phyloP scores from a whole-genome alignment of 2,888 invertebrate species.

The Polymixis flavicincta region DNA sequence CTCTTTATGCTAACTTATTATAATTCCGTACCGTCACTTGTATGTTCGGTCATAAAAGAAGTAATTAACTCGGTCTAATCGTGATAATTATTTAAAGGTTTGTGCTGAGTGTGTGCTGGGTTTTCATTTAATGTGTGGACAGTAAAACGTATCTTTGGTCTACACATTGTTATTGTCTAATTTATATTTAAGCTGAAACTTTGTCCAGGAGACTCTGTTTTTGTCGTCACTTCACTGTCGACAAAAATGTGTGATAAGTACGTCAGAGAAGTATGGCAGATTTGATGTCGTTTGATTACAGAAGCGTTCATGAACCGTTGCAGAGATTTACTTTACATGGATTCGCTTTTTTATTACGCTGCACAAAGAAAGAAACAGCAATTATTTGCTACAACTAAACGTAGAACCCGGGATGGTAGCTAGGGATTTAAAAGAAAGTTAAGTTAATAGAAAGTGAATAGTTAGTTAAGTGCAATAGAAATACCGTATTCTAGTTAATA shows the following conservation, averaged over 20 bases:
- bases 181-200: conserved; percentile 2
- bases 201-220: neutral
- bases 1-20: conserved; percentile 49
- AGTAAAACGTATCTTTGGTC: conserved; percentile 5
- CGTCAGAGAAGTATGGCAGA: neutral
- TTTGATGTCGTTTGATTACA: no score
- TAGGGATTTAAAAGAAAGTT: no score
- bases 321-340: no score
- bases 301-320: no score
- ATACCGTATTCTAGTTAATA: no score
- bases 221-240: neutral
- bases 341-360: no score
- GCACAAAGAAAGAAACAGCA: no score
- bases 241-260: neutral
- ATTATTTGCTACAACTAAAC: no score
- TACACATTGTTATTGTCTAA: conserved; percentile 3
- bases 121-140: conserved; percentile 16
- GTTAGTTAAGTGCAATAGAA: no score
- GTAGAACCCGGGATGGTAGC: no score
- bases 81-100: conserved; percentile 51
- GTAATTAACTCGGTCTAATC: conserved; percentile 50
- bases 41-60: conserved; percentile 46
- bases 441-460: no score
- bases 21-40: conserved; percentile 51
- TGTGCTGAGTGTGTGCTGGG: conserved; percentile 27